Evolutionary conservation across 2,113 vertebrate genomes (phyloP), one percentile per base, ranked within the genome.

Genomic region (Paralichthys olivaceus): DNA sequence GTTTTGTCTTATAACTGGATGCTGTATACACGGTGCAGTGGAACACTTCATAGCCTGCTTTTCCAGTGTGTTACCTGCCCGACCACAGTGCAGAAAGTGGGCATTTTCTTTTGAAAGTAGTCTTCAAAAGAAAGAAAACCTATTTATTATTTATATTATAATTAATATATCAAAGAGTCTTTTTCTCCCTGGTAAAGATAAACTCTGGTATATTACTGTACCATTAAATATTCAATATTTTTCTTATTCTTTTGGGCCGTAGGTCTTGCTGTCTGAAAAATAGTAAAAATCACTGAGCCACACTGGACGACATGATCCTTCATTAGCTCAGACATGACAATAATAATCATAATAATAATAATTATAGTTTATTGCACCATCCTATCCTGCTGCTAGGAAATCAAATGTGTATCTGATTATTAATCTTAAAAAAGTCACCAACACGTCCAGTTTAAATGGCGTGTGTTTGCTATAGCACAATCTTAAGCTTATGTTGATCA

Each of bases 31-130:
- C 34, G 79, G 26, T 34, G 23, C 55, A 55, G 47, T 79, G 63
- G 69, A 84, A 79, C 26, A 70, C 57, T 56, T 83, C 23, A 61
- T 28, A 43, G 23, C 11, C 59, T 47, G 32, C 54, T 75, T 84
- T 87, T 80, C 79, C 65, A 34, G 26, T 5, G 37, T 69, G 69
- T 77, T 67, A 69, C 54, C 61, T 72, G 74, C 23, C 54, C 26
- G 51, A 59, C 45, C 19, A 43, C 59, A 51, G 17, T 1, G 49
- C 14, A 72, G 17, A 72, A 60, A 32, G 64, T 56, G 9, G 4
- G 15, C 29, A 6, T 40, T 51, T 79, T 56, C 43, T 63, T 17
- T 47, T 19, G 3, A 70, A 37, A 45, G 8, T 14, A 14, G n/a
- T 20, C 25, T 11, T 4, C 40, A 29, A 29, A 29, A 29, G 28